Conservation (phyloP, 2,113 vertebrate species). For the Melanocharis versteri region DNA sequence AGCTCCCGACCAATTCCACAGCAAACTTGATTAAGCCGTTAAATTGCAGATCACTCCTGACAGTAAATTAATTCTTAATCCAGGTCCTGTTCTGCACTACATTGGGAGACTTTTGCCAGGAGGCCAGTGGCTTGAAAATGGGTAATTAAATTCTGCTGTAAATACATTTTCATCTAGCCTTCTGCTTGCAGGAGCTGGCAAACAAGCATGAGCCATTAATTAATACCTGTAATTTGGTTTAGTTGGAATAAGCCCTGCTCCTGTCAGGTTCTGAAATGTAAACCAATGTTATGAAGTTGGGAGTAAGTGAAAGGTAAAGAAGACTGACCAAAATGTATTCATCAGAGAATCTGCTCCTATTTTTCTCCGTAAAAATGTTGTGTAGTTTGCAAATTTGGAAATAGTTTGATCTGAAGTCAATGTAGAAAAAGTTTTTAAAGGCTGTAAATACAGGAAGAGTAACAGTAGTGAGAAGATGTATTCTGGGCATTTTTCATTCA, state of each 20-base stretch:
- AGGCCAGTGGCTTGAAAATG: conserved; percentile 40
- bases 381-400: neutral
- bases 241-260: neutral
- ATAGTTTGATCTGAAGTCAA: neutral
- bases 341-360: neutral
- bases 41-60: conserved; percentile 55
- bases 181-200: conserved; percentile 38
- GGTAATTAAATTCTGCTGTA: conserved; percentile 35
- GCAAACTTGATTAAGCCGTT: conserved; percentile 70
- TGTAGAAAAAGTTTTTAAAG: neutral
- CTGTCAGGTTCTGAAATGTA: conserved; percentile 12
- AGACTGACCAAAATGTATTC: neutral
- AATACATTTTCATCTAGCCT: conserved; percentile 11
- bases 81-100: neutral
- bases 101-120: conserved; percentile 10
- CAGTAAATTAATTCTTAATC: conserved; percentile 72
- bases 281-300: neutral
- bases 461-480: neutral
- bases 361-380: neutral
- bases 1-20: conserved; percentile 1
- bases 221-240: conserved; percentile 50
- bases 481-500: neutral
- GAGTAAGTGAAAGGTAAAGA: neutral
- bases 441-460: neutral
- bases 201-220: conserved; percentile 46